Base-by-base conservation (phyloP, 2,113 vertebrate genomes). In the Arothron firmamentum region DNA sequence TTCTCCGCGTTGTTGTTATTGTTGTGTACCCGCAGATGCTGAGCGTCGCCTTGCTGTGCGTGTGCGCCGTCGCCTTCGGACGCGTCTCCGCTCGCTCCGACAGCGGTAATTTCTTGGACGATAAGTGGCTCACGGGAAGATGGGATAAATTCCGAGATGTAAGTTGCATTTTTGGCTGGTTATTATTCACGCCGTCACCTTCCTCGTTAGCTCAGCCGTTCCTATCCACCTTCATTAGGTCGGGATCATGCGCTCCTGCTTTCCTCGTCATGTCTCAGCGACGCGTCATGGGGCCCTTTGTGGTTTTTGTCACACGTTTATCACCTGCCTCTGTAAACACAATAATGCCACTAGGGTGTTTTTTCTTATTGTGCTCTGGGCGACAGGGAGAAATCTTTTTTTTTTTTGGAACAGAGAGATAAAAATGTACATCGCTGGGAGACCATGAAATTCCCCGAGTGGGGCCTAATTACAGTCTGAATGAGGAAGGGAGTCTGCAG, bases 111-210 rank as follows among this genome's bases (percentile, higher is more conserved):
- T 95, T 96, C 87, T 90, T 98, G 91, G 95, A 97, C 76, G 95
- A 97, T 89, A 94, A 95, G 90, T 96, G 95, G 95, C 93, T 95
- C 67, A 90, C 91, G 19, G 95, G 92, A 23, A 94, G 94, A 87
- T 97, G 95, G 95, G 96, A 97, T 85, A 93, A 92, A 94, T 98
- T 97, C 85, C 91, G 95, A 92, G 95, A 97, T 87, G 95, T 97
- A 90, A 94, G 95, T 96, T 11, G 25, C 59, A 16, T 72, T 52
- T 50, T 16, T 28, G 52, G 28, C 16, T 47, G n/a, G 3, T 45
- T 11, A 3, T 64, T 52, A 48, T 60, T 8, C 20, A 64, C 21
- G 12, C 52, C 58, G 23, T 3, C 10, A 6, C 6, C 55, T 15
- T 41, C 51, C 59, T 73, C 62, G 53, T 64, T 62, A 62, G 80